These are phyloP conservation scores for Drosophila asahinai DNA, from an alignment of 1,140 invertebrate species.

Conservation along the genomic window DNA sequence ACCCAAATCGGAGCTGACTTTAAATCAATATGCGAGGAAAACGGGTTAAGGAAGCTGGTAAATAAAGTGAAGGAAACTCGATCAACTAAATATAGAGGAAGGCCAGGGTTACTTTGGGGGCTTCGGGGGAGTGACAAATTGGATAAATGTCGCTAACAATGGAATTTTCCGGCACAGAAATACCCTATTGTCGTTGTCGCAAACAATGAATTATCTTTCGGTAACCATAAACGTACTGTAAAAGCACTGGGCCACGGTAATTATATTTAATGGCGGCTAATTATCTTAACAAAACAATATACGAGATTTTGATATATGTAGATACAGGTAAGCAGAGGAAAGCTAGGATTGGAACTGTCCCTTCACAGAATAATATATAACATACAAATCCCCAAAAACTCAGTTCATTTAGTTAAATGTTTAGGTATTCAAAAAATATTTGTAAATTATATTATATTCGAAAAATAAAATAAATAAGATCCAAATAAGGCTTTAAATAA, in stretches of 20 bases:
- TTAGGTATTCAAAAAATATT: not conserved
- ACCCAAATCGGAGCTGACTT: constrained; percentile 38
- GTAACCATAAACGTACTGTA: constrained; percentile 5
- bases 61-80: not conserved
- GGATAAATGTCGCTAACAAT: constrained; percentile 12
- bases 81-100: not conserved
- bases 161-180: constrained; percentile 19
- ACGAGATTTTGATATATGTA: too few relatives aligned
- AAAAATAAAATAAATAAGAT: not conserved
- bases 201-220: constrained; percentile 16
- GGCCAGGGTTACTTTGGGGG: not conserved
- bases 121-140: not conserved
- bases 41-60: not conserved
- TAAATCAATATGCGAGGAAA: constrained; percentile 31
- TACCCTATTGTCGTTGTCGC: constrained; percentile 2
- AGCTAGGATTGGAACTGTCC: not conserved
- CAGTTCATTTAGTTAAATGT: not conserved
- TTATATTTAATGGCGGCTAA: constrained; percentile 9
- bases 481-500: too few relatives aligned
- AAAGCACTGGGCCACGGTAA: constrained; percentile 6
- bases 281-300: constrained; percentile 2
- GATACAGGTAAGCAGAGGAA: not conserved
- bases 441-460: not conserved
- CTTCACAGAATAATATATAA: not conserved
- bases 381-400: too few relatives aligned